Conservation (phyloP, 2,113 vertebrate genomes). For the Alethe castanea region DNA sequence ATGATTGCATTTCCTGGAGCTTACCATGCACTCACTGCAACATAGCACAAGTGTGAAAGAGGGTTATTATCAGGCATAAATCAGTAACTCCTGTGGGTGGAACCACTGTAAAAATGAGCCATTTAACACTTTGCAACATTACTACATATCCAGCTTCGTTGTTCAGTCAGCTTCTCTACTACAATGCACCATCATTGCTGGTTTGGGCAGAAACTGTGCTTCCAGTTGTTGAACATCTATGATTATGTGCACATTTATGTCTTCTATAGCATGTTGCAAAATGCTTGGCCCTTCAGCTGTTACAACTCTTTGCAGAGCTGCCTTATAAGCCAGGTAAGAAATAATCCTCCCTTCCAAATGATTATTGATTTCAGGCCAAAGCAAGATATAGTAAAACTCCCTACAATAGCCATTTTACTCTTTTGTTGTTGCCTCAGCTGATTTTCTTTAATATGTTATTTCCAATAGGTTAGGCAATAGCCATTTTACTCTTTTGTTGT, state of each 20-base stretch:
- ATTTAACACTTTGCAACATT: not conserved
- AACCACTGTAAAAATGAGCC: not conserved
- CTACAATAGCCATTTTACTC: no score
- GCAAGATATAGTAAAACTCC: not conserved
- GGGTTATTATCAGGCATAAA: not conserved
- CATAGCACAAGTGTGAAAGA: not conserved
- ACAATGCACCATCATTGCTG: rapidly evolving
- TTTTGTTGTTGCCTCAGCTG: not conserved
- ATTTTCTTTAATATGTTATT: not conserved
- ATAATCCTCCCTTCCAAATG: not conserved
- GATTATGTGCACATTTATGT: not conserved
- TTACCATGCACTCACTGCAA: not conserved
- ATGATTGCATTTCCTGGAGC: not conserved
- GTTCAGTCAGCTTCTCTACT: not conserved
- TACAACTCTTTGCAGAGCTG: not conserved
- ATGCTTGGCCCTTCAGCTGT: not conserved
- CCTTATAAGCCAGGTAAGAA: not conserved
- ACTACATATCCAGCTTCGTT: not conserved
- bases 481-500: not conserved
- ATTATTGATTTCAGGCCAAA: not conserved
- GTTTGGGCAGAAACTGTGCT: not conserved
- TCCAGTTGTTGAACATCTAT: not conserved
- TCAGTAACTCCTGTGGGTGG: not conserved
- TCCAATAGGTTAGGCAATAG: not conserved
- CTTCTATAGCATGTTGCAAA: not conserved